Base-by-base conservation (phyloP, 2,888 invertebrate species). In the Sepiola atlantica region DNA sequence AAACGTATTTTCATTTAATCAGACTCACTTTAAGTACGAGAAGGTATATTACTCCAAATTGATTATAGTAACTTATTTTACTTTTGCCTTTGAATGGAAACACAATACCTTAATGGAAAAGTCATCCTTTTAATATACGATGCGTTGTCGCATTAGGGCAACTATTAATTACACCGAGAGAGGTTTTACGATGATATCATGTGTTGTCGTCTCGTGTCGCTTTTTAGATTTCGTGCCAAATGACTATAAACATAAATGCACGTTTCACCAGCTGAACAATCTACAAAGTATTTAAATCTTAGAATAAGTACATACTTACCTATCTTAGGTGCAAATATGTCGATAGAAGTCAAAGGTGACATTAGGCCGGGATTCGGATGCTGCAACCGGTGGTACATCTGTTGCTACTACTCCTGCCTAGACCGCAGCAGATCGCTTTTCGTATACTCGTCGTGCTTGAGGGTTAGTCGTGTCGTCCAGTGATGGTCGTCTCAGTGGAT, bases 101-200 rank as follows among this genome's bases (percentile, higher is more conserved):
- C n/a, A n/a, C 16, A 77, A 77, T n/a, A 77, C n/a, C 77, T 77
- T 77, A 77, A 77, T 77, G 77, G 77, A n/a, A 77, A 77, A 77
- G 77, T 2, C 77, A 77, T 77, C 32, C 32, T 32, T 77, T 77
- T 77, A n/a, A 77, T 77, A 77, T 77, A n/a, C 32, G 77, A 77
- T 28, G n/a, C 77, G n/a, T 77, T 77, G 77, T 77, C n/a, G n/a
- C 16, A 77, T 77, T 77, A 77, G 3, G 77, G 16, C 77, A n/a
- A n/a, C 77, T n/a, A 77, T 77, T 77, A 77, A 77, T 77, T 77
- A 77, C 32, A 16, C 4, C n/a, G n/a, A n/a, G n/a, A 16, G 77
- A 77, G 12, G n/a, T 16, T 77, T 77, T 16, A 14, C 16, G n/a
- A 77, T 77, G n/a, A n/a, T 77, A 77, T 77, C 77, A 77, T 14